phyloP scores from a whole-genome alignment of 2,797 vertebrate genomes.

The Apodemus agrarius region DNA sequence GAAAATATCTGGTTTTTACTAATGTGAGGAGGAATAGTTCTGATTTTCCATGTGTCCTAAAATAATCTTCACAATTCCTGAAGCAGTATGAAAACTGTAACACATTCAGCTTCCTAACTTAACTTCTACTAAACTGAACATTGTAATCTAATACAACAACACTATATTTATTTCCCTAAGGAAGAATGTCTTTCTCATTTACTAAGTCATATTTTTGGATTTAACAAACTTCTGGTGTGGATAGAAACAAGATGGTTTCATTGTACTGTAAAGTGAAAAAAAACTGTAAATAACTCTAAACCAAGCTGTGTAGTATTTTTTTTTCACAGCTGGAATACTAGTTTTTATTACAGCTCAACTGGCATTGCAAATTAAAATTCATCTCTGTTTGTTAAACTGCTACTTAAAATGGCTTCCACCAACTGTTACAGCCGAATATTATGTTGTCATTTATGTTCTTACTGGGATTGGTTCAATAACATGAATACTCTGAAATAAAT shows the following conservation, averaged over 20 bases:
- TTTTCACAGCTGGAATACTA: constrained; percentile 89
- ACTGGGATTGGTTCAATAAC: constrained; percentile 84
- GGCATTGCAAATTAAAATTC: constrained; percentile 90
- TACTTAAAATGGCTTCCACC: constrained; percentile 87
- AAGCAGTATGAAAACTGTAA: constrained; percentile 20
- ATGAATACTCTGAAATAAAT: constrained; percentile 87
- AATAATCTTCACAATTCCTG: constrained; percentile 55
- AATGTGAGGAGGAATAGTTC: constrained; percentile 32
- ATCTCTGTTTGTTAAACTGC: constrained; percentile 88
- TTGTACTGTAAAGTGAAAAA: constrained; percentile 65
- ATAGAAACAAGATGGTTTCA: constrained; percentile 83
- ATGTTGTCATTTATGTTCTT: constrained; percentile 88
- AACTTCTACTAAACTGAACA: constrained; percentile 76
- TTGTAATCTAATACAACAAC: constrained; percentile 80
- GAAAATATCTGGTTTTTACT: constrained; percentile 58
- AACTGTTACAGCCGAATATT: constrained; percentile 88
- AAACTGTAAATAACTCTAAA: constrained; percentile 88
- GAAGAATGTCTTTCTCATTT: constrained; percentile 75
- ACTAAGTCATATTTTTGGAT: constrained; percentile 74
- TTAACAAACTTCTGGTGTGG: constrained; percentile 79
- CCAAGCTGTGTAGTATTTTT: constrained; percentile 85
- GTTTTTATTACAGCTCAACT: constrained; percentile 90
- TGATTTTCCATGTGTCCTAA: constrained; percentile 50
- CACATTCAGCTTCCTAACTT: constrained; percentile 18
- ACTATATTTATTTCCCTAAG: constrained; percentile 75